Evolutionary conservation across 2,113 vertebrate genomes (phyloP), one percentile per base, ranked within the genome.

Genomic region (Fregata magnificens): DNA sequence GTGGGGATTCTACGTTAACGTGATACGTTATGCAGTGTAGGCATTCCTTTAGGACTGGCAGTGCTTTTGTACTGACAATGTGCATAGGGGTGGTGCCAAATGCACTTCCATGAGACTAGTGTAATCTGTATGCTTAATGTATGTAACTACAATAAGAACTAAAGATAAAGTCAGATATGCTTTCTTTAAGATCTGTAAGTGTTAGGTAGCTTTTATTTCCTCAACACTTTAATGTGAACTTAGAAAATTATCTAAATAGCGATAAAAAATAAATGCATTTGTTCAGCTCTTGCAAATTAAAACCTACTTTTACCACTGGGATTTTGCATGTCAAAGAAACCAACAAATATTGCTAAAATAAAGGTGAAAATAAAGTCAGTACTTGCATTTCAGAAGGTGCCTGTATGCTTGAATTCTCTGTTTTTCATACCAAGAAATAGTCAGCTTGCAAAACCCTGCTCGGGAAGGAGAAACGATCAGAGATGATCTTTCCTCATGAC

Each of bases 21-120:
- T 16, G 67, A 3, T 11, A 11, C 1, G 0, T 11, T 36, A 26
- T 4, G 32, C 44, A 18, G 20, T 0, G 1, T 4, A 34, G 73
- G 34, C 36, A 9, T 49, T 56, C 36, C 36, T 55, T 50, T 16
- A 9, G 50, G 13, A 36, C 45, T 38, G 63, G 56, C 52, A n/a
- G 19, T 14, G 24, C 19, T 25, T 2, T 36, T 8, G 22, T 13
- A 36, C 7, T 38, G 62, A 40, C 14, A 47, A 13, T 1, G 44
- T 36, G 18, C 12, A 4, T 10, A 42, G 19, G 10, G 22, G 31
- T 66, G 47, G 38, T 83, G 61, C 59, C n/a, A 79, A 83, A 66
- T 18, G 26, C 36, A 10, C n/a, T 62, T 50, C 59, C 72, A 55
- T 12, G 16, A 67, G 47, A 45, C 36, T 1, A 69, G 24, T 28